Percentiles rank a stretch among this genome's conserved stretches.
phyloP scores from a whole-genome alignment of 2,888 invertebrate species.

The Hemithea aestivaria region DNA sequence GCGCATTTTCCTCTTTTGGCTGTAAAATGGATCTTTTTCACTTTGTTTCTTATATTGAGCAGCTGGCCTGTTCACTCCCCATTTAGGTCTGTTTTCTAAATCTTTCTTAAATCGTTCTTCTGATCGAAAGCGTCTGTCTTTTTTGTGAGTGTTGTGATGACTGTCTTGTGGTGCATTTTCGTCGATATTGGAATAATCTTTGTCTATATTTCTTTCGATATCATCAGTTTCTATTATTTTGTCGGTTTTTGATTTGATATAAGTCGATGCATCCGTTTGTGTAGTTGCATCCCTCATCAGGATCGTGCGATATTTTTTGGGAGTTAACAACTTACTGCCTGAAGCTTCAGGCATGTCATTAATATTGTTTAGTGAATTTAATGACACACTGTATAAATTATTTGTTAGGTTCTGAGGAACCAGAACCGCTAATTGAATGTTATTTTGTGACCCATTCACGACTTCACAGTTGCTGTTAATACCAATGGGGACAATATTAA shows the following conservation, averaged over 20 bases:
- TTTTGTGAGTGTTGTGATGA: constrained; percentile 69
- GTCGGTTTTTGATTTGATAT: constrained; percentile 42
- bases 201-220: constrained; percentile 65
- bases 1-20: constrained; percentile 83
- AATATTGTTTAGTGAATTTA: constrained; percentile 58
- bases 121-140: constrained; percentile 74
- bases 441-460: constrained; percentile 62
- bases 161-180: constrained; percentile 73
- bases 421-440: constrained; percentile 80
- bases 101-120: constrained; percentile 77
- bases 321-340: constrained; percentile 57
- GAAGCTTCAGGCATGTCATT: constrained; percentile 49
- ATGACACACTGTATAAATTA: constrained; percentile 64
- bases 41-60: constrained; percentile 93
- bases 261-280: constrained; percentile 79
- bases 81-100: constrained; percentile 83
- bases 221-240: constrained; percentile 60
- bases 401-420: constrained; percentile 73
- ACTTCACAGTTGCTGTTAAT: constrained; percentile 60
- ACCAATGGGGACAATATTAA: constrained; percentile 68
- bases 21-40: constrained; percentile 92
- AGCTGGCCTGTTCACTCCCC: constrained; percentile 87
- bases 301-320: constrained; percentile 68
- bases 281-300: constrained; percentile 81
- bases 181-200: constrained; percentile 72